Conservation (phyloP, 2,888 invertebrate genomes). For the Ormyrus labotus region DNA sequence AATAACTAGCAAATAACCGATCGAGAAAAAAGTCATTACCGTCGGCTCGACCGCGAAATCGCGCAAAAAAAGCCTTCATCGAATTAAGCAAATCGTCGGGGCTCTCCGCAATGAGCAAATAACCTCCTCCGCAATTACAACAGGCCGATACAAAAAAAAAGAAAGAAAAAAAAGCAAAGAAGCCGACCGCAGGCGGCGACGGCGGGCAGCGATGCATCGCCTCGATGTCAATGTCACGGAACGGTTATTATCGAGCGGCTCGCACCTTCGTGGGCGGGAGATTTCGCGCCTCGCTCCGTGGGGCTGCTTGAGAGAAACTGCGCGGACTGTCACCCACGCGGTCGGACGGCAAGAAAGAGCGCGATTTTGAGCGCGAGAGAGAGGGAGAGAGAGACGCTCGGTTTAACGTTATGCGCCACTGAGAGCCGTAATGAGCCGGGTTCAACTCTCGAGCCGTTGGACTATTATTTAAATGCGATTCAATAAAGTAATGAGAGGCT, state of each 20-base stretch:
- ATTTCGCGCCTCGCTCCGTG: conserved; percentile 37
- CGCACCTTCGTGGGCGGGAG: conserved; percentile 14
- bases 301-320: conserved; percentile 5
- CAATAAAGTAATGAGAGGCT: conserved; percentile 34
- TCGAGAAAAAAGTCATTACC: too few species aligned
- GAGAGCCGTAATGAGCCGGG: conserved; percentile 23
- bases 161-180: too few species aligned
- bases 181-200: too few species aligned
- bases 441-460: not conserved
- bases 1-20: too few species aligned
- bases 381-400: not conserved
- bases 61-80: too few species aligned
- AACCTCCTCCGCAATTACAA: too few species aligned
- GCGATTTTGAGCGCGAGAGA: not conserved
- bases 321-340: conserved; percentile 35
- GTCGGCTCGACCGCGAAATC: too few species aligned
- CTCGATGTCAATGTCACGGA: conserved; percentile 34
- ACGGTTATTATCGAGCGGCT: conserved; percentile 14
- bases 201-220: not conserved
- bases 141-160: too few species aligned
- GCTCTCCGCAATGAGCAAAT: too few species aligned
- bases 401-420: conserved; percentile 34
- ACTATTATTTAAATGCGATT: conserved; percentile 38
- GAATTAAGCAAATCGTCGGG: too few species aligned
- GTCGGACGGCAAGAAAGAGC: not conserved